Evolutionary conservation across 2,888 invertebrate species (phyloP), one percentile per base, ranked within the genome.

Genomic region (Scaeva pyrastri): DNA sequence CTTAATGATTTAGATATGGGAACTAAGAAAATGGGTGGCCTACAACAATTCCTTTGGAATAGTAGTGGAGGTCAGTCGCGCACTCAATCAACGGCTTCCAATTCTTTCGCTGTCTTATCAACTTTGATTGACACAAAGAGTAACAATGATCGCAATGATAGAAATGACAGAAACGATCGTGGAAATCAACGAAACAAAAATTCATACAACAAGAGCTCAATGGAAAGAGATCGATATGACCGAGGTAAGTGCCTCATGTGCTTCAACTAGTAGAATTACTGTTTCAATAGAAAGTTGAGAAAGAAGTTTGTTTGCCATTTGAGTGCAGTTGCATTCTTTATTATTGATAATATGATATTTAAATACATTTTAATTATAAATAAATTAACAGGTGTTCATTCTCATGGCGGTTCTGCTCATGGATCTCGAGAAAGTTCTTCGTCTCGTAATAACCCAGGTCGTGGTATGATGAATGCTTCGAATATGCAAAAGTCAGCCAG

Each of bases 351-450:
- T n/a, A 50, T 21, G 21, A 23, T 14, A 14, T 8, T 23, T 11
- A 6, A 2, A n/a, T n/a, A n/a, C n/a, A n/a, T n/a, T n/a, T n/a
- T n/a, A 21, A 21, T 52, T 26, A n/a, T 8, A 62, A 62, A 11
- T 4, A 31, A 31, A 45, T n/a, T n/a, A n/a, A n/a, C 6, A 91
- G 91, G 90, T 70, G 92, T 94, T 58, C 92, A 93, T 88, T 93
- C 94, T 8, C 93, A 94, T 84, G 94, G 94, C 48, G 94, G 94
- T 72, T 95, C 94, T 58, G 94, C 94, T 82, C 94, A 94, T 82
- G 91, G 94, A 11, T 93, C 93, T 5, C 90, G 93, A 39, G 93
- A 93, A 88, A 93, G 89, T 70, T 92, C 92, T 0, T 90, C 91
- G 2, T 91, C 92, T 3, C 90, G 91, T 19, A 89, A 88, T 75